Base-by-base conservation (phyloP, 2,113 vertebrate genomes). In the Coptodon bakossiorum region DNA sequence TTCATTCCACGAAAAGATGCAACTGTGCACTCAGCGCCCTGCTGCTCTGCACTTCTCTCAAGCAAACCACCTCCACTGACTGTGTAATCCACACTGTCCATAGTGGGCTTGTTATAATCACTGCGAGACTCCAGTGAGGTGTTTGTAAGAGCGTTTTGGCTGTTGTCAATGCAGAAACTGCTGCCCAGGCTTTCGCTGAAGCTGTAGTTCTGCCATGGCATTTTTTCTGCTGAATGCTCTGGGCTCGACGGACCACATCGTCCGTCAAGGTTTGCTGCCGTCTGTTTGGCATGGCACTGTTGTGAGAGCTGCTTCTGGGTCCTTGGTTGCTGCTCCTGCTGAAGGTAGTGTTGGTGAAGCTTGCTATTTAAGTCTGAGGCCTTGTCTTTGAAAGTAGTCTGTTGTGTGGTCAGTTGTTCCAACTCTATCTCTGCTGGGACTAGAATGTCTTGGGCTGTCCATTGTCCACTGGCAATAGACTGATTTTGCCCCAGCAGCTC, bases 281-380 rank as follows among this genome's bases (percentile, higher is more conserved):
- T 95, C 45, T 86, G 94, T 82, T 93, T 92, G 85, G 57, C 61
- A 12, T 90, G 94, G 91, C 91, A 89, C 85, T 90, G 94, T 81
- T 92, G 94, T 14, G 86, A 87, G 78, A 90, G 86, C 19, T 93
- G 93, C 80, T 87, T 91, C 83, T 90, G 87, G 7, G 85, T 85
- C 63, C 86, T 66, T 4, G 84, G 83, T 10, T 85, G 83, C 66
- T 91, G 92, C 56, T 92, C 93, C 50, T 90, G 93, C 50, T 95
- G 94, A 63, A 93, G 88, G 91, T 91, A 93, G 79, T 29, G 73
- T 29, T 92, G 86, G 31, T 89, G 87, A 31, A 88, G 81, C 66
- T 87, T 73, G 3, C 31, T 85, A 7, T 89, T 91, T 57, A 76
- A 50, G 38, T 91, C 87, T 1, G 85, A 85, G 9, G 89, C 71